Percentiles rank a stretch among this genome's conserved stretches.
phyloP scores from a whole-genome alignment of 1,140 invertebrate genomes.

The Atta cephalotes region DNA sequence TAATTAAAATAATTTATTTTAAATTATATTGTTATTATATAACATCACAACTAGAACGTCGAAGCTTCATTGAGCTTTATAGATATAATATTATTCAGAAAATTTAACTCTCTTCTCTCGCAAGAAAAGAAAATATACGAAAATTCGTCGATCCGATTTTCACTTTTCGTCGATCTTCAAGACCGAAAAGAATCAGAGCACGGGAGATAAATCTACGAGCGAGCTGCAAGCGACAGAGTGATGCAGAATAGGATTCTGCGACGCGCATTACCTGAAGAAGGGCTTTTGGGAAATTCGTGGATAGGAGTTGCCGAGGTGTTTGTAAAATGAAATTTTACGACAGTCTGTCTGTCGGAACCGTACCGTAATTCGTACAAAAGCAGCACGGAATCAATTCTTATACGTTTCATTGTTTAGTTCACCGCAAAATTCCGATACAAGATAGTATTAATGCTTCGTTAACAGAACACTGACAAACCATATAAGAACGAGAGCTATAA shows the following conservation, averaged over 20 bases:
- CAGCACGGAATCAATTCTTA: constrained; percentile 47
- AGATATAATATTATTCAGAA: not conserved
- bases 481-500: not conserved
- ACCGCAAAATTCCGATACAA: not conserved
- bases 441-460: constrained; percentile 19
- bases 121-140: not conserved
- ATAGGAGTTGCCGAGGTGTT: constrained; percentile 23
- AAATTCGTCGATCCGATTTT: constrained; percentile 61
- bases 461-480: not conserved
- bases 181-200: constrained; percentile 13
- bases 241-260: constrained; percentile 44
- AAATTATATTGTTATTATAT: not conserved
- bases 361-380: constrained; percentile 24
- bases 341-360: not conserved
- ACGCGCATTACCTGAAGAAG: constrained; percentile 40
- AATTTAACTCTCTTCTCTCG: not conserved
- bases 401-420: not conserved
- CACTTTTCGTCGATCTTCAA: constrained; percentile 42
- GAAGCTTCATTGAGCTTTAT: not conserved
- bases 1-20: not conserved
- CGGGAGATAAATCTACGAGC: constrained; percentile 45
- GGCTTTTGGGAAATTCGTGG: constrained; percentile 46
- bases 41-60: not conserved
- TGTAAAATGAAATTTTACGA: constrained; percentile 55
- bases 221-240: constrained; percentile 54